A percentile compares a stretch with the other conserved stretches of the same genome.
These are phyloP conservation scores for Cryptoprocta ferox DNA, from an alignment of 2,797 vertebrate species.

Conservation along the genomic window DNA sequence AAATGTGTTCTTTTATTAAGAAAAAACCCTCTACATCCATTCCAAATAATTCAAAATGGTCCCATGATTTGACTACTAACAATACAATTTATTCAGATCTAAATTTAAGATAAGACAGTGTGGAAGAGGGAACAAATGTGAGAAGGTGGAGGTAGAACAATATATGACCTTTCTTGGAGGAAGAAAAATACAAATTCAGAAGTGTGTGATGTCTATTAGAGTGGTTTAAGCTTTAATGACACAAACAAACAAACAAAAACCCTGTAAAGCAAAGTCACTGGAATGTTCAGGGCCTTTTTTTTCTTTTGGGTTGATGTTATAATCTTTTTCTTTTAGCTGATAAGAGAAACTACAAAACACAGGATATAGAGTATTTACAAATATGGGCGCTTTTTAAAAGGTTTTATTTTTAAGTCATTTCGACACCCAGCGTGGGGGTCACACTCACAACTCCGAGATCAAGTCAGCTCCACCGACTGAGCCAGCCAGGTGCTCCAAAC, in stretches of 20 bases:
- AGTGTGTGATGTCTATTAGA: background rate
- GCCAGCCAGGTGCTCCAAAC: background rate
- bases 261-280: background rate
- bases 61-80: background rate
- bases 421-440: background rate
- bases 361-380: background rate
- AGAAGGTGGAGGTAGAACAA: background rate
- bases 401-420: background rate
- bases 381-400: background rate
- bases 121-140: background rate
- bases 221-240: background rate
- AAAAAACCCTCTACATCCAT: background rate
- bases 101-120: background rate
- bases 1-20: background rate
- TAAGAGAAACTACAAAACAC: background rate
- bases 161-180: background rate
- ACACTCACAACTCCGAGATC: background rate
- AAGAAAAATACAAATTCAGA: background rate
- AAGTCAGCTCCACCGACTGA: background rate
- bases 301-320: background rate
- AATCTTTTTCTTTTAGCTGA: background rate
- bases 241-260: background rate
- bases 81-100: background rate
- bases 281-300: background rate
- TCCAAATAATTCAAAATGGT: background rate